Percentiles rank a stretch among this genome's conserved stretches.
phyloP scores from a whole-genome alignment of 23 tunicate genomes.

The Trididemnum miniatum region DNA sequence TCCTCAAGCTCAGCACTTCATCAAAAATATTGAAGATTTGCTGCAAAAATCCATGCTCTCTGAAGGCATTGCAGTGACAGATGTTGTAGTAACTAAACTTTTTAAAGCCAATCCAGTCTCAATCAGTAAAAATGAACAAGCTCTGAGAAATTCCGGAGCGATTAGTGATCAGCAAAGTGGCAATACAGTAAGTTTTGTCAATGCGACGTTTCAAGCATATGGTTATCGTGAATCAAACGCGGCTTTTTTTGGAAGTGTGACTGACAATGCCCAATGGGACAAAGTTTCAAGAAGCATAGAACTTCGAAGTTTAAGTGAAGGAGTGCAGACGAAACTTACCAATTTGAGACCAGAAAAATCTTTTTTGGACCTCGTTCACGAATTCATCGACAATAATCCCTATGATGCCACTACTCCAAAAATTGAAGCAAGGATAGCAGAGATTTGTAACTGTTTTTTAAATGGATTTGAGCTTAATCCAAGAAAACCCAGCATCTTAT shows the following conservation, averaged over 20 bases:
- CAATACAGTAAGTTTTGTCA: not conserved
- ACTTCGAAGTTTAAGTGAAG: not conserved
- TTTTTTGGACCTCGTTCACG: not conserved
- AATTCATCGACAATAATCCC: not conserved
- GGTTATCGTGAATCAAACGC: not conserved
- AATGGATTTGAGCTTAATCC: not conserved
- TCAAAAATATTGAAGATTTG: not conserved
- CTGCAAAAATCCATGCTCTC: not conserved
- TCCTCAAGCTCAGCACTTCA: not conserved
- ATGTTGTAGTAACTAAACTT: not conserved
- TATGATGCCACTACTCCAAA: not conserved
- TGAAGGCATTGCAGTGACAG: not conserved
- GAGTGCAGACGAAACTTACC: not conserved
- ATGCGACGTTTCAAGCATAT: not conserved
- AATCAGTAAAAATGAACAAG: not conserved
- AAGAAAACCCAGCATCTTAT: constrained; percentile 2
- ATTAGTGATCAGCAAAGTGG: not conserved
- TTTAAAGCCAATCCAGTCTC: not conserved
- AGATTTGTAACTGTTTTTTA: not conserved
- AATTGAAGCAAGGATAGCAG: not conserved
- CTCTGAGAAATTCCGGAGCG: not conserved
- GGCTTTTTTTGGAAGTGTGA: not conserved
- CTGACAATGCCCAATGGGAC: not conserved
- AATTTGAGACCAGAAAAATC: not conserved
- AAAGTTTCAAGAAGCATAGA: not conserved